These are phyloP conservation scores for Aegithalos caudatus DNA, from an alignment of 2,113 vertebrate genomes.

Conservation along the genomic window DNA sequence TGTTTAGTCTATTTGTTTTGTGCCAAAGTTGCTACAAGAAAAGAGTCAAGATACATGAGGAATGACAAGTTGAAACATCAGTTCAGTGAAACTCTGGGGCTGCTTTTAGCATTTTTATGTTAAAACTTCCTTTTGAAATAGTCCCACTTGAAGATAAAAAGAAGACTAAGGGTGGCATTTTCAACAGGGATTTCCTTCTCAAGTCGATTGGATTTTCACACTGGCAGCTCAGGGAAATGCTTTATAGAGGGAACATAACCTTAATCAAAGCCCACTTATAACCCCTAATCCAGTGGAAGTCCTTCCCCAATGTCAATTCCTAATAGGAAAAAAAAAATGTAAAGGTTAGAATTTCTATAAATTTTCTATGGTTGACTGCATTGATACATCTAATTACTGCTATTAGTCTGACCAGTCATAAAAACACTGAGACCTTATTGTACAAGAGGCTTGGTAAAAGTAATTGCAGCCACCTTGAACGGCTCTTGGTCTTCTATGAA, in stretches of 20 bases:
- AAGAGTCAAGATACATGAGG: neutral
- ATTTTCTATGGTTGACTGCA: neutral
- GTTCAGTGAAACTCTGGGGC: neutral
- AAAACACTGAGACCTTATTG: neutral
- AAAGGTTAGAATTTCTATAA: neutral
- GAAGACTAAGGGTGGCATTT: neutral
- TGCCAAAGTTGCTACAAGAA: neutral
- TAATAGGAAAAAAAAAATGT: neutral
- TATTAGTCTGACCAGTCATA: neutral
- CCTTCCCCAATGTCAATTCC: neutral
- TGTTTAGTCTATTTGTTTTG: neutral
- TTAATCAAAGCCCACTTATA: neutral
- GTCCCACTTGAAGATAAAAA: constrained; percentile 29
- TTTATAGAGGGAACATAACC: neutral
- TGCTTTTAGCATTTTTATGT: neutral
- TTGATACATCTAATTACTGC: neutral
- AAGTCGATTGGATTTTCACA: constrained; percentile 14
- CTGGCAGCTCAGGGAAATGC: neutral
- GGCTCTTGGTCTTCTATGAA: neutral
- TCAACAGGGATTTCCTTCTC: neutral
- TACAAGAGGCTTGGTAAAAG: neutral
- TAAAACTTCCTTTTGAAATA: neutral
- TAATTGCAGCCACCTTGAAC: neutral
- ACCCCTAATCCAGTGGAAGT: neutral
- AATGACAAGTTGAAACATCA: neutral